These are phyloP conservation scores for Strigamia maritima DNA, from an alignment of 2,888 invertebrate genomes.

Conservation along the genomic window DNA sequence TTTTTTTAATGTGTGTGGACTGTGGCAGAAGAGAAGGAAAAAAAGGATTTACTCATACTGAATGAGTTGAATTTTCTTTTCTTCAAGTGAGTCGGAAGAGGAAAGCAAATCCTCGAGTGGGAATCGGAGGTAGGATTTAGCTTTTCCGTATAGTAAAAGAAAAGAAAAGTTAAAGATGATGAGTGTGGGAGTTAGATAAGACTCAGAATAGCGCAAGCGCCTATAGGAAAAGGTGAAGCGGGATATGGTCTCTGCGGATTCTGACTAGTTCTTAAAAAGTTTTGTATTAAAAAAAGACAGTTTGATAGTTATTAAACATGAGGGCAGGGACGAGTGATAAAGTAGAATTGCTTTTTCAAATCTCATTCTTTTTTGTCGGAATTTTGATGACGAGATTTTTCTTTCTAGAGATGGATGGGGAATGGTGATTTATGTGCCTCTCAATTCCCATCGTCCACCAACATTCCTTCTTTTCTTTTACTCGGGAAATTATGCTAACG, in stretches of 20 bases:
- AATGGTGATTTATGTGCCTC: slow-evolving; percentile 12
- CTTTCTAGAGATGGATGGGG: slow-evolving; percentile 9
- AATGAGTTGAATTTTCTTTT: not conserved
- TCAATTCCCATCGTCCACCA: slow-evolving; percentile 16
- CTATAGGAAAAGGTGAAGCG: not conserved
- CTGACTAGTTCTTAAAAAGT: not conserved
- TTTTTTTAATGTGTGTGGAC: not conserved
- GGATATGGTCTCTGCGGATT: not conserved
- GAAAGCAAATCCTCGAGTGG: not conserved
- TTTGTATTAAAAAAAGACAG: slow-evolving; percentile 1
- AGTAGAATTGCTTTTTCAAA: slow-evolving; percentile 12
- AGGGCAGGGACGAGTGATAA: not conserved
- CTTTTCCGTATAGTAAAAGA: not conserved
- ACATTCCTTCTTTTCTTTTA: slow-evolving; percentile 16
- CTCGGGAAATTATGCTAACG: slow-evolving; percentile 7
- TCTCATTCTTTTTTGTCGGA: slow-evolving; percentile 16
- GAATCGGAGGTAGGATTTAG: not conserved
- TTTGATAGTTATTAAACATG: slow-evolving; percentile 23
- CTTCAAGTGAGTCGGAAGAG: not conserved
- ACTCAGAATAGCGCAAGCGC: not conserved
- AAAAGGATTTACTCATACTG: not conserved
- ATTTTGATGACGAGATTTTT: slow-evolving; percentile 19
- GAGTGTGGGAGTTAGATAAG: not conserved
- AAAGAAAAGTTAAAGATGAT: not conserved
- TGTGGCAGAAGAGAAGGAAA: not conserved